Base-by-base conservation (phyloP, 2,888 invertebrate genomes). In the Meliscaeva auricollis region DNA sequence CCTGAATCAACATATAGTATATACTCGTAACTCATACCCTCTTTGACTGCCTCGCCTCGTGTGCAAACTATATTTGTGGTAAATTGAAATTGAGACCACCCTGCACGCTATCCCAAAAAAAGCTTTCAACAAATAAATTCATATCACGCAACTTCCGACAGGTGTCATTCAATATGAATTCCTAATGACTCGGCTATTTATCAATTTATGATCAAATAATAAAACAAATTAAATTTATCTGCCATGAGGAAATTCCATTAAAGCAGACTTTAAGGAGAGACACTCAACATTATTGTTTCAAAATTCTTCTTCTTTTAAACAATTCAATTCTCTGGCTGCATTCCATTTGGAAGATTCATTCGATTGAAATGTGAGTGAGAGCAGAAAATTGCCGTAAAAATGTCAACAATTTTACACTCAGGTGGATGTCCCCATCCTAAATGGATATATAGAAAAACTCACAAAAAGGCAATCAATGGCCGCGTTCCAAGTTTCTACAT, bases 121-220 rank as follows among this genome's bases (percentile, higher is more conserved):
- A 17, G 13, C 26, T 30, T 41, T 66, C 41, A 52, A 9, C 35
- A 30, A 72, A 32, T 15, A 30, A 66, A 74, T 78, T 74, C 69
- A 52, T 17, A 22, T 22, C 83, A 83, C 83, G 83, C 83, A 74
- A 83, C 62, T 79, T 83, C 74, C 79, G 83, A 74, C 79, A 79
- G 79, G 69, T 74, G 79, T 78, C 82, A 52, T 54, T 79, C 60
- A 56, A 48, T 69, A 30, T 74, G 54, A 48, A 54, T 68, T 58
- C 35, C 68, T 68, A 78, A 60, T 52, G 72, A 72, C 58, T 54
- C 46, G 50, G n/a, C 70, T 44, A 64, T 72, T 54, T 52, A 66
- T 72, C 77, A 64, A 60, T 50, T 64, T 66, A 64, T 50, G 30
- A 22, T n/a, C 26, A 30, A 58, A 38, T 38, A 58, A 32, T 35